Percentiles rank a stretch among this genome's conserved stretches.
Evolutionary conservation across 2,113 vertebrate genomes (phyloP).

Genomic region (Pituophis catenifer): DNA sequence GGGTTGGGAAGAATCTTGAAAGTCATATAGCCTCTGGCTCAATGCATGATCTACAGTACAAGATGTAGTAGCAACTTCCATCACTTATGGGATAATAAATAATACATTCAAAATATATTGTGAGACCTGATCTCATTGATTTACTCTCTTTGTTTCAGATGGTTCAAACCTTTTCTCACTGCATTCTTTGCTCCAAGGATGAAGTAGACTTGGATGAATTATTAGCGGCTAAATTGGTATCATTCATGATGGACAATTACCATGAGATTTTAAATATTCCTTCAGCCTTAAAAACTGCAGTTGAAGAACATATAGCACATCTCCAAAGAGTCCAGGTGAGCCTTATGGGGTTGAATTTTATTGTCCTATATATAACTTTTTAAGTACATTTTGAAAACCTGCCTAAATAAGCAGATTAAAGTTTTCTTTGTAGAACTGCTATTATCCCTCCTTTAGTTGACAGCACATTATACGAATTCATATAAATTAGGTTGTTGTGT

Average conservation of each 20-base stretch:
- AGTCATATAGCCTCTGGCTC: background rate
- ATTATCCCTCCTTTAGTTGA: background rate
- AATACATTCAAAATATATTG: background rate
- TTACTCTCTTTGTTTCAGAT: conserved; percentile 62
- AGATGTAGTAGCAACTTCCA: background rate
- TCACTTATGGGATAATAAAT: background rate
- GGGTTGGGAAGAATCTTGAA: background rate
- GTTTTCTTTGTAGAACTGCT: background rate
- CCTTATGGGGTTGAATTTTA: background rate
- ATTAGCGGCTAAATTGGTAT: conserved; percentile 80
- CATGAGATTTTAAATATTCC: conserved; percentile 78
- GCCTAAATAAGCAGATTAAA: background rate
- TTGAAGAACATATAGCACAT: conserved; percentile 77
- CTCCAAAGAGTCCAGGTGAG: conserved; percentile 79
- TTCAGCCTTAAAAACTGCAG: conserved; percentile 68
- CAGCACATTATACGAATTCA: background rate
- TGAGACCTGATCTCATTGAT: background rate
- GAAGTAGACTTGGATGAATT: conserved; percentile 85
- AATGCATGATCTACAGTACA: background rate
- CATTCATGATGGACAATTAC: conserved; percentile 83
- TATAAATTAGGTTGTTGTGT: background rate
- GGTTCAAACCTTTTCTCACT: conserved; percentile 83
- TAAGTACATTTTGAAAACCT: background rate
- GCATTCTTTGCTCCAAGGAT: conserved; percentile 82
- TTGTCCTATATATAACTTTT: background rate